Conservation (phyloP, 2,888 invertebrate species). For the Tenthredo mesomela region DNA sequence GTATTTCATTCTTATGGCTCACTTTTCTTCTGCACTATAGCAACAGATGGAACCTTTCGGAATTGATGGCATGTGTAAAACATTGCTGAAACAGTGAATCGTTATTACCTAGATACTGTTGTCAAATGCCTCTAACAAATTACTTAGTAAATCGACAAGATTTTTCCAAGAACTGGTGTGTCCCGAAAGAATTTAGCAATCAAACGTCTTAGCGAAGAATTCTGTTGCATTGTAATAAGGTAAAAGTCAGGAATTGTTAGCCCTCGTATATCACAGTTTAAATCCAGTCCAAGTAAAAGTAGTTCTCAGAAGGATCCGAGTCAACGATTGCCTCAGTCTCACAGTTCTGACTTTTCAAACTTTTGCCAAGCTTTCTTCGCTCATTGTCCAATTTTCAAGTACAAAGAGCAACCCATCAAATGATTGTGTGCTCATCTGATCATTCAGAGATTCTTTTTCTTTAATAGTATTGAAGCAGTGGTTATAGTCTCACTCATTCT, state of each 20-base stretch:
- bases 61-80: neutral
- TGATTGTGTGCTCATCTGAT: too few species aligned
- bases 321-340: neutral
- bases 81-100: neutral
- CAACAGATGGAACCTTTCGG: neutral
- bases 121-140: neutral
- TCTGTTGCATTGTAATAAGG: neutral
- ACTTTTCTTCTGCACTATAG: neutral
- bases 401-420: neutral
- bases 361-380: too few species aligned
- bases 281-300: neutral
- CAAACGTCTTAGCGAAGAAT: neutral
- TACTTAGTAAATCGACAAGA: neutral
- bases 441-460: too few species aligned
- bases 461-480: too few species aligned
- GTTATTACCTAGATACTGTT: neutral
- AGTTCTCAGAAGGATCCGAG: neutral
- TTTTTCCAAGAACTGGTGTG: too few species aligned
- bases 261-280: neutral
- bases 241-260: neutral
- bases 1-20: slow-evolving; percentile 13
- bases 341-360: neutral
- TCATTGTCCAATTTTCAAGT: neutral
- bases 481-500: too few species aligned
- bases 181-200: neutral